Base-by-base conservation (phyloP, 2,797 vertebrate genomes). In the Coregonus ussuriensis region DNA sequence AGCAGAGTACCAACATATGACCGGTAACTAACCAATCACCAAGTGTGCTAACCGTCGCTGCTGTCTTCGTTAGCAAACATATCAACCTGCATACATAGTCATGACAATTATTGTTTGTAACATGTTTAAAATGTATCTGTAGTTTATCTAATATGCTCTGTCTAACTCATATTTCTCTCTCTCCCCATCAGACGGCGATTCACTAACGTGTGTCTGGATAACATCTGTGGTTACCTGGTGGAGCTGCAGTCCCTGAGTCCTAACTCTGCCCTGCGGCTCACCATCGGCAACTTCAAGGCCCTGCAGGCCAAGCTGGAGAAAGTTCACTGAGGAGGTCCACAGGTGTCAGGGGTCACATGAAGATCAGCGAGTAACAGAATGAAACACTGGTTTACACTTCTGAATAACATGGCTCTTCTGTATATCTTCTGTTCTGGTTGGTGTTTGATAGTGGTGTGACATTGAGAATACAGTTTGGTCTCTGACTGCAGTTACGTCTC, bases 161-260 rank as follows among this genome's bases (percentile, higher is more conserved):
- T 11, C 21, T 15, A 13, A 47, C 41, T 31, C 63, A 4, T 4
- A 25, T 47, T 37, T 21, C 4, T 53, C 67, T 59, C 5, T 15
- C 6, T 76, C 21, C 41, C 3, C 78, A 88, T 33, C 87, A 99
- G 98, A 81, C 95, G 97, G 62, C 90, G 94, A 66, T 99, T 99
- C 88, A 98, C 97, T 6, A 98, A 98, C 31, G 91, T 95, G 71
- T 99, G 98, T 85, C 92, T 99, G 76, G 98, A 99, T 89, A 96
- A 96, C 83, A 95, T 99, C 84, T 97, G 97, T 5, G 95, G 96
- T 53, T 99, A 99, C 85, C 94, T 99, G 13, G 98, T 99, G 84
- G 97, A 99, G 89, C 94, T 99, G 76, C 98, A 99, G 87, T 98
- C 98, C 6, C 93, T 98, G 88, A 97, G 94, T 78, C 97, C 97